phyloP scores from a whole-genome alignment of 2,797 vertebrate species.

The Chloroceryle inda region DNA sequence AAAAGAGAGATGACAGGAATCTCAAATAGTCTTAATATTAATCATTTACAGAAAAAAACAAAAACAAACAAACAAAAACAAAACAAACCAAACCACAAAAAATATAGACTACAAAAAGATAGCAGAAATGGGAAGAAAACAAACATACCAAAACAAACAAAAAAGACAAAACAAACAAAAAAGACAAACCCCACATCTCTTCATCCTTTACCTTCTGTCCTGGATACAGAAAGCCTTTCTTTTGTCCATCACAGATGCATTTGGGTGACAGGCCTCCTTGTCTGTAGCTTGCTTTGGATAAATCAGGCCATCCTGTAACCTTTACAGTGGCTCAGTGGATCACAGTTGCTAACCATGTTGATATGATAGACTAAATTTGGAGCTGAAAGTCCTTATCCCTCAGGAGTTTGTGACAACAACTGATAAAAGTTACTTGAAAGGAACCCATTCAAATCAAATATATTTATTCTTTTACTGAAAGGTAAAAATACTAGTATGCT shows the following conservation, averaged over 20 bases:
- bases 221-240: background rate
- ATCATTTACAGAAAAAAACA: background rate
- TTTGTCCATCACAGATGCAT: background rate
- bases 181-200: fast-evolving
- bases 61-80: background rate
- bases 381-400: background rate
- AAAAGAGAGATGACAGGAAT: background rate
- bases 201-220: background rate
- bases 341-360: background rate
- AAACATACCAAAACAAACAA: background rate
- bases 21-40: background rate
- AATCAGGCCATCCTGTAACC: background rate
- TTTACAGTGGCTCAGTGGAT: background rate
- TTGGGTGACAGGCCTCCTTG: background rate
- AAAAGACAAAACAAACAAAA: background rate
- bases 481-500: background rate
- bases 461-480: background rate
- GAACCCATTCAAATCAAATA: background rate
- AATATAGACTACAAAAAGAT: fast-evolving
- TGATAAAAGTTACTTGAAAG: background rate
- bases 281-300: background rate
- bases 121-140: background rate
- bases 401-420: background rate
- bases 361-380: background rate
- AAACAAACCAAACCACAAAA: background rate